Evolutionary conservation across 2,113 vertebrate species (phyloP).

Genomic region (Solea solea): DNA sequence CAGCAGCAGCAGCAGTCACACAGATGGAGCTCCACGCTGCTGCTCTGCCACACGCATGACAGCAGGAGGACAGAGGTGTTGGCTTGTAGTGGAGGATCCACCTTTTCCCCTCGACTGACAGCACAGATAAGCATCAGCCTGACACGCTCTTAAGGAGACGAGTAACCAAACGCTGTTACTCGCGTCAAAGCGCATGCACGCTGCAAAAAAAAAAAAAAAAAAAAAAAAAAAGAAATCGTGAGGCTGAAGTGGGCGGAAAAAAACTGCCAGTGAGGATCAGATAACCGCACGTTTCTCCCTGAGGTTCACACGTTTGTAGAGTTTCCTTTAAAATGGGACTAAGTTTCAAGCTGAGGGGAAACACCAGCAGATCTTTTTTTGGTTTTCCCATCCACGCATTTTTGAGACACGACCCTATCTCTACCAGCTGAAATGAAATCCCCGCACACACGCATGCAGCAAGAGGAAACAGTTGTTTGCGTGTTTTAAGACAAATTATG

Average conservation of each 20-base stretch:
- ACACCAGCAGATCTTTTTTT: too few relatives aligned
- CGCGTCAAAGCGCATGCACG: constrained; percentile 51
- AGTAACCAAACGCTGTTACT: constrained; percentile 71
- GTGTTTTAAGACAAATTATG: too few relatives aligned
- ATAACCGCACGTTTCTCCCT: constrained; percentile 6
- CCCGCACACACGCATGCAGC: too few relatives aligned
- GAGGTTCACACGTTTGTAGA: constrained; percentile 14
- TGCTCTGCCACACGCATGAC: constrained; percentile 63
- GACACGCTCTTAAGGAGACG: constrained; percentile 70
- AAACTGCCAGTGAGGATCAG: neutral
- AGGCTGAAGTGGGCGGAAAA: neutral
- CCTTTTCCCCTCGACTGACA: constrained; percentile 59
- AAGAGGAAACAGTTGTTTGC: too few relatives aligned
- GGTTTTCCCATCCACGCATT: too few relatives aligned
- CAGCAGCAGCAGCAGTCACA: constrained; percentile 13
- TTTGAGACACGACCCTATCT: too few relatives aligned
- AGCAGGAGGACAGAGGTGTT: constrained; percentile 52
- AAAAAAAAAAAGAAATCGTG: constrained; percentile 10
- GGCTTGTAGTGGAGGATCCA: constrained; percentile 64
- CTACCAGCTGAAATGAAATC: too few relatives aligned
- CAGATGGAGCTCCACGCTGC: constrained; percentile 21
- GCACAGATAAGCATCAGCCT: constrained; percentile 72
- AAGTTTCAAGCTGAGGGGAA: too few relatives aligned
- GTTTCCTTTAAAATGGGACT: neutral
- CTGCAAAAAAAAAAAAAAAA: constrained; percentile 20